phyloP scores from a whole-genome alignment of 2,888 invertebrate species.

The Ariolimax columbianus region DNA sequence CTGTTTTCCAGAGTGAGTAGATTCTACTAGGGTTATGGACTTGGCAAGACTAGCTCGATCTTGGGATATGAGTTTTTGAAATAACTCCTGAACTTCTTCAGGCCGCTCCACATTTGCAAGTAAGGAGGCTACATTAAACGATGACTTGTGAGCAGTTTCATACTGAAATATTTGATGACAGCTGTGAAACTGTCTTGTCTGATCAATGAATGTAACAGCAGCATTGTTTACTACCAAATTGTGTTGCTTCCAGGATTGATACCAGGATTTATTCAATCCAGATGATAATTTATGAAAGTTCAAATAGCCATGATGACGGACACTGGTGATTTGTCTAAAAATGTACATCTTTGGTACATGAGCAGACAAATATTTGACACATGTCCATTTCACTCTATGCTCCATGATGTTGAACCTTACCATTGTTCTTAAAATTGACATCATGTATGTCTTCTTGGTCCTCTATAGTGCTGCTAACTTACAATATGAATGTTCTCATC shows the following conservation, averaged over 20 bases:
- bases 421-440: constrained; percentile 5
- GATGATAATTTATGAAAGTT: background rate
- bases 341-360: background rate
- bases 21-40: constrained; percentile 81
- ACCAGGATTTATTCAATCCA: background rate
- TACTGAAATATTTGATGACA: background rate
- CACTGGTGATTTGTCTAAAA: background rate
- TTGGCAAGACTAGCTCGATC: constrained; percentile 79
- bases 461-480: no score
- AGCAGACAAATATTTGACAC: background rate
- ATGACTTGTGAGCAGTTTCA: constrained; percentile 14
- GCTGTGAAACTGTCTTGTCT: constrained; percentile 12
- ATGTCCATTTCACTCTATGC: background rate
- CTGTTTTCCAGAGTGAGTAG: constrained; percentile 78
- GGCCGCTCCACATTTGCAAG: constrained; percentile 43
- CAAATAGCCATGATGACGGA: background rate
- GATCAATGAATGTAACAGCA: background rate
- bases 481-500: no score
- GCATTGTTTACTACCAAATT: background rate
- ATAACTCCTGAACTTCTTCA: constrained; percentile 60
- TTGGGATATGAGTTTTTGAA: constrained; percentile 67
- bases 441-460: background rate
- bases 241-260: background rate
- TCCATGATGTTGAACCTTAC: background rate
- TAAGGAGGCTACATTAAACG: constrained; percentile 26